Evolutionary conservation across 2,113 vertebrate genomes (phyloP), one percentile per base, ranked within the genome.

Genomic region (Rhinoderma darwinii): DNA sequence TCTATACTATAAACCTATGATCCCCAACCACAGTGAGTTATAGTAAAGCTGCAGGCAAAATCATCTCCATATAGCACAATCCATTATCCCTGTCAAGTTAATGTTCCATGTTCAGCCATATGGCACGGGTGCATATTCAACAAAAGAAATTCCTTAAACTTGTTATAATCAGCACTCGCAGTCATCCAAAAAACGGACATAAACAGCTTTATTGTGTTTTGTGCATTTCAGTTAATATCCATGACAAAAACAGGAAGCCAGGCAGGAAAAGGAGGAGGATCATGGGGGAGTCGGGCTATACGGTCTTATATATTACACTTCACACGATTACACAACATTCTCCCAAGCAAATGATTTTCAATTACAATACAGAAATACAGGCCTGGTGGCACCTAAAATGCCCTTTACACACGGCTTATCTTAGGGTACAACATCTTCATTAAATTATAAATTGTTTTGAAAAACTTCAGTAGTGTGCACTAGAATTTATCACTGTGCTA

Each of bases 41-140:
- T 93, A 93, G 94, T 90, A 92, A 94, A 94, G 93, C 95, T 95
- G 92, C 92, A 92, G 94, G 95, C 94, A 94, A 95, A 95, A 95
- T 94, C 93, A 92, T 94, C 94, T 95, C 95, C 94, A 94, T 94
- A 94, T 91, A 94, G 93, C 92, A 96, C 94, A 96, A 97, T 97
- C 96, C 93, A 96, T 96, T 96, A 96, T 95, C 93, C 93, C 93
- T 96, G 94, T 96, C 95, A 97, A 95, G 94, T 96, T 96, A 97
- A 97, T 96, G 96, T 96, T 95, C 94, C 95, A 92, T 97, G 95
- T 95, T 94, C 93, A 94, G 94, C 96, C 96, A 96, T 96, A 96
- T 96, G 96, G 95, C 93, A 91, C 89, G 92, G 93, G 94, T 95
- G 94, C 93, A 95, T 92, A 93, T 91, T 94, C 93, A 94, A 96